A percentile compares a stretch with the other conserved stretches of the same genome.
These are phyloP conservation scores for Nicator chloris DNA, from an alignment of 2,113 vertebrate genomes.

Conservation along the genomic window DNA sequence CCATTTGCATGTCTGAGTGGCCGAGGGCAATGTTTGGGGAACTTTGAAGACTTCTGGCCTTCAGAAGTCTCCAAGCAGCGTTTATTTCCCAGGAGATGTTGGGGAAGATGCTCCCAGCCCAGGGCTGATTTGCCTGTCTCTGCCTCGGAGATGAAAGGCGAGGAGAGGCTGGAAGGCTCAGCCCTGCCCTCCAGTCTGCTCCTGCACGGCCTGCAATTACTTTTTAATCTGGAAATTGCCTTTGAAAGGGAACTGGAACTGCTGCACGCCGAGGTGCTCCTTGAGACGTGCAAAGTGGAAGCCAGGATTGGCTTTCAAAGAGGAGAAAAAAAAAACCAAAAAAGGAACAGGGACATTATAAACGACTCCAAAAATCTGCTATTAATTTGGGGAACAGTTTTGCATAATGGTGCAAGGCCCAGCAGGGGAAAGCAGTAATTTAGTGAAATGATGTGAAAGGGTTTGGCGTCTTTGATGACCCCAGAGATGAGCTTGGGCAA, in stretches of 20 bases:
- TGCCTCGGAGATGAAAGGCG: not conserved
- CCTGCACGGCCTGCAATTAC: not conserved
- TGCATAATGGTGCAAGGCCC: not conserved
- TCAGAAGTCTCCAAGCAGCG: not conserved
- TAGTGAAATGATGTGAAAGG: not conserved
- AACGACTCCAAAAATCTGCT: not conserved
- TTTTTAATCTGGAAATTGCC: slow-evolving; percentile 20
- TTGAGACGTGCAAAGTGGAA: not conserved
- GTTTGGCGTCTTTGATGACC: not conserved
- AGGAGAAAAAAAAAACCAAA: not conserved
- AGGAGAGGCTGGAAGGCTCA: not conserved
- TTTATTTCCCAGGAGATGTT: not conserved
- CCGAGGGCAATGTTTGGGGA: not conserved
- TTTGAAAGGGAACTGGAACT: slow-evolving; percentile 47
- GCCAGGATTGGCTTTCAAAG: not conserved
- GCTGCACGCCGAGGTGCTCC: not conserved
- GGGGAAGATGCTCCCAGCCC: not conserved
- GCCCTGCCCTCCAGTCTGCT: not conserved
- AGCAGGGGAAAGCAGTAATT: not conserved
- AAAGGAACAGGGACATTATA: not conserved
- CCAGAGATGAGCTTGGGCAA: not conserved
- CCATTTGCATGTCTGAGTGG: slow-evolving; percentile 26
- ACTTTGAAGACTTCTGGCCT: not conserved
- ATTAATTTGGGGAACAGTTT: not conserved
- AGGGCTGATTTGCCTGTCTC: slow-evolving; percentile 33